Conservation (phyloP, 2,888 invertebrate genomes). For the Drosophila meridiana region DNA sequence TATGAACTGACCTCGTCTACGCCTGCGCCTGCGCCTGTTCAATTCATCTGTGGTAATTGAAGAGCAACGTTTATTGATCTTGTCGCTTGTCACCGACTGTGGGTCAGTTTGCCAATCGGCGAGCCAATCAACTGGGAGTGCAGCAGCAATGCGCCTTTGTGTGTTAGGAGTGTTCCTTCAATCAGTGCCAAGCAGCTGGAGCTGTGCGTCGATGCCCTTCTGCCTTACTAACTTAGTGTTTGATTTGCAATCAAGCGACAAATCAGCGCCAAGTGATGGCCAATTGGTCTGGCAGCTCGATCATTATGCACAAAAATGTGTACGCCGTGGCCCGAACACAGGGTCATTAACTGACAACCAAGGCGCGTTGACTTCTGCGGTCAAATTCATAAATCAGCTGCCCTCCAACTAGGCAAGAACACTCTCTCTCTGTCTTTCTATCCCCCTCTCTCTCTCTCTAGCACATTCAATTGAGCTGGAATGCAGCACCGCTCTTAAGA, state of each 20-base stretch:
- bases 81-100: slow-evolving; percentile 57
- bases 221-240: slow-evolving; percentile 74
- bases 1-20: neutral
- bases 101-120: slow-evolving; percentile 61
- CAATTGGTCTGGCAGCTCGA: slow-evolving; percentile 44
- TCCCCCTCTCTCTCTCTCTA: neutral
- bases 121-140: slow-evolving; percentile 42
- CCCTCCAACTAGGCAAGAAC: slow-evolving; percentile 33
- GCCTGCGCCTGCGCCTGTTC: no score
- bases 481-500: slow-evolving; percentile 66
- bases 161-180: slow-evolving; percentile 59
- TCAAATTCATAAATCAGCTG: slow-evolving; percentile 78
- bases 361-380: slow-evolving; percentile 60
- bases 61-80: slow-evolving; percentile 55
- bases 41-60: slow-evolving; percentile 37
- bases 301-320: slow-evolving; percentile 47
- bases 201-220: slow-evolving; percentile 7
- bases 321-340: slow-evolving; percentile 40
- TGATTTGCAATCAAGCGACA: slow-evolving; percentile 46
- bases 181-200: slow-evolving; percentile 32
- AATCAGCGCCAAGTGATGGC: slow-evolving; percentile 53
- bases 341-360: slow-evolving; percentile 73
- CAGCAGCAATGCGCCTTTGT: slow-evolving; percentile 22
- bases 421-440: neutral
- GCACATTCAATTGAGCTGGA: slow-evolving; percentile 56